A percentile compares a stretch with the other conserved stretches of the same genome.
Evolutionary conservation across 1,140 invertebrate genomes (phyloP).

Genomic region (Pantala flavescens): DNA sequence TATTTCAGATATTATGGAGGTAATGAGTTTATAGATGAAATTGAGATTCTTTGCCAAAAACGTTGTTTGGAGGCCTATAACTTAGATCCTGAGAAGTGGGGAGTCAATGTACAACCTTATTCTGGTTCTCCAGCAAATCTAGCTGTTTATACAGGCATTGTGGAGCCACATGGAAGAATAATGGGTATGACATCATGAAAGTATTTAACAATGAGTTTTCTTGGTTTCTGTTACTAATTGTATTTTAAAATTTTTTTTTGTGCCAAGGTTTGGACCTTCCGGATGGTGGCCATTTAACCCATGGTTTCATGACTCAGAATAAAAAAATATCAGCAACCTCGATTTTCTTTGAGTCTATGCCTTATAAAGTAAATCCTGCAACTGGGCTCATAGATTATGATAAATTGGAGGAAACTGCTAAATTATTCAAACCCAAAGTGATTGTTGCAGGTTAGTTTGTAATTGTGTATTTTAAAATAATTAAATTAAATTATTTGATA

Average conservation of each 20-base stretch:
- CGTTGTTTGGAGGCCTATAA: conserved; percentile 74
- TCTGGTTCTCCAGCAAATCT: conserved; percentile 97
- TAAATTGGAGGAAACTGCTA: conserved; percentile 66
- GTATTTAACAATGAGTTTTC: background rate
- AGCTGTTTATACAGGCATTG: conserved; percentile 82
- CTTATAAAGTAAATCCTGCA: conserved; percentile 80
- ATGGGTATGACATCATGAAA: conserved; percentile 55
- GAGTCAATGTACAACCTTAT: conserved; percentile 95
- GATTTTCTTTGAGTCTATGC: conserved; percentile 97
- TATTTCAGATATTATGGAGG: conserved; percentile 80
- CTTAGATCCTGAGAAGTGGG: conserved; percentile 81
- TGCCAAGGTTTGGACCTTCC: conserved; percentile 67
- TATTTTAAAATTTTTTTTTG: background rate
- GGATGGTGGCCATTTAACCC: conserved; percentile 93
- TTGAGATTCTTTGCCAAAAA: conserved; percentile 82
- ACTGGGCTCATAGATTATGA: conserved; percentile 95
- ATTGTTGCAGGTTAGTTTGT: conserved; percentile 73
- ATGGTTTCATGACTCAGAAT: conserved; percentile 81
- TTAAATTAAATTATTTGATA: no score
- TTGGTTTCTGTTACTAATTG: no score
- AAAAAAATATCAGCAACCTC: conserved; percentile 96
- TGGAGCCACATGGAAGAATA: conserved; percentile 87
- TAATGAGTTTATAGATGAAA: conserved; percentile 91
- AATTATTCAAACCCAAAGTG: conserved; percentile 80
- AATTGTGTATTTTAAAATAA: no score